Conservation (phyloP, 1,140 invertebrate species). For the Drosophila sulfurigaster region DNA sequence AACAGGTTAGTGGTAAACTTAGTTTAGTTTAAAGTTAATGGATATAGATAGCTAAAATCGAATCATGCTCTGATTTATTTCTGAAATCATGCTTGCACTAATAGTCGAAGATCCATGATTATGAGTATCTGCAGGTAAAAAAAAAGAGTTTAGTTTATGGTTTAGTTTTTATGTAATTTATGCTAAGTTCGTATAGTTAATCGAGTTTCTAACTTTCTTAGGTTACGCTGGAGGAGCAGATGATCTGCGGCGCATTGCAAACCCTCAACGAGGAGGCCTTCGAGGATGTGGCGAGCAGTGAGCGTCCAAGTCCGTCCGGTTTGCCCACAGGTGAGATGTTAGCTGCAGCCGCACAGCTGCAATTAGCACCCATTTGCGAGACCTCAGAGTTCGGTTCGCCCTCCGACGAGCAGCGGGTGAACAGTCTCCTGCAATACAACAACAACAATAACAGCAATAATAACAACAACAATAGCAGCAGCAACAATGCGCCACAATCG, state of each 20-base stretch:
- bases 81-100: conserved; percentile 37
- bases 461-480: conserved; percentile 40
- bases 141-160: neutral
- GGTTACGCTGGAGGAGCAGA: conserved; percentile 97
- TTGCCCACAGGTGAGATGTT: conserved; percentile 85
- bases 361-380: conserved; percentile 84
- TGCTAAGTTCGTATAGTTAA: neutral
- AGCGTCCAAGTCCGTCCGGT: conserved; percentile 85
- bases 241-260: conserved; percentile 96
- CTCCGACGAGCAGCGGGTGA: conserved; percentile 70
- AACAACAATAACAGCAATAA: conserved; percentile 47
- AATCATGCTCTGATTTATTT: conserved; percentile 11
- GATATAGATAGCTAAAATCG: neutral
- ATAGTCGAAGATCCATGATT: conserved; percentile 84
- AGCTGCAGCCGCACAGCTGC: conserved; percentile 81
- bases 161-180: neutral
- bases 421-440: conserved; percentile 56
- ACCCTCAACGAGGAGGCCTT: conserved; percentile 96
- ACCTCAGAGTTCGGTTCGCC: conserved; percentile 84
- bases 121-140: conserved; percentile 84
- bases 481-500: conserved; percentile 45
- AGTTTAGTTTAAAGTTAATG: neutral
- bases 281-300: conserved; percentile 91
- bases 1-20: conserved; percentile 67
- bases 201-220: conserved; percentile 72